These are phyloP conservation scores for Nasonia vitripennis DNA, from an alignment of 1,140 invertebrate genomes.

Conservation along the genomic window DNA sequence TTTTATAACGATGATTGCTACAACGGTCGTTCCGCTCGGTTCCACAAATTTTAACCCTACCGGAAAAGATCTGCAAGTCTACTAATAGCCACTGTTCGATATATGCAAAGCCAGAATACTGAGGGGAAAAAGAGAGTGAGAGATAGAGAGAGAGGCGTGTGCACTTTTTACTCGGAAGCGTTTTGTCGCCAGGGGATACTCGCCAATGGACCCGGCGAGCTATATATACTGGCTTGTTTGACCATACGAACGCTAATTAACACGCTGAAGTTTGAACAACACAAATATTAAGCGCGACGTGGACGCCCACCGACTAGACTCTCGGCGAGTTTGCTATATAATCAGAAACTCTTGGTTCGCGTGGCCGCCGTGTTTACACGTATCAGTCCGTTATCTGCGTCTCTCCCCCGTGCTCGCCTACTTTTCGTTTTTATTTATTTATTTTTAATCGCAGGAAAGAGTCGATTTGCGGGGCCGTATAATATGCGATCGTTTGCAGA, in stretches of 20 bases:
- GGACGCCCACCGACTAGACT: not conserved
- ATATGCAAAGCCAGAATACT: too few relatives aligned
- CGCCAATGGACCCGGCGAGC: not conserved
- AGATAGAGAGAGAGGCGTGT: not conserved
- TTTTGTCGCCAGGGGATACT: not conserved
- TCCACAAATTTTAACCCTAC: too few relatives aligned
- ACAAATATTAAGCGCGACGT: slow-evolving; percentile 29
- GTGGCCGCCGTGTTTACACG: not conserved
- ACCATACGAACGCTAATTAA: slow-evolving; percentile 27
- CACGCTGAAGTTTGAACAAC: slow-evolving; percentile 38
- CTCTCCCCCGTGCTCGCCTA: not conserved
- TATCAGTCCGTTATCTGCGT: not conserved
- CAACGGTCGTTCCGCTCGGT: not conserved
- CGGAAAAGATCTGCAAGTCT: too few relatives aligned
- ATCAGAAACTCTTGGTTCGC: slow-evolving; percentile 36
- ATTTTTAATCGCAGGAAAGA: not conserved
- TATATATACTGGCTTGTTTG: slow-evolving; percentile 27
- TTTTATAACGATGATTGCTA: not conserved
- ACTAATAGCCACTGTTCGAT: too few relatives aligned
- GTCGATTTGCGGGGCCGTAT: not conserved
- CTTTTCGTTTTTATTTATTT: not conserved
- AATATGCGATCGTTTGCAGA: too few relatives aligned
- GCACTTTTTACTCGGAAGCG: not conserved
- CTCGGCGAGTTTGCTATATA: slow-evolving; percentile 25
- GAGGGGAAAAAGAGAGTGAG: too few relatives aligned